Conservation (phyloP, 2,113 vertebrate species). For the Onychorhynchus coronatus region DNA sequence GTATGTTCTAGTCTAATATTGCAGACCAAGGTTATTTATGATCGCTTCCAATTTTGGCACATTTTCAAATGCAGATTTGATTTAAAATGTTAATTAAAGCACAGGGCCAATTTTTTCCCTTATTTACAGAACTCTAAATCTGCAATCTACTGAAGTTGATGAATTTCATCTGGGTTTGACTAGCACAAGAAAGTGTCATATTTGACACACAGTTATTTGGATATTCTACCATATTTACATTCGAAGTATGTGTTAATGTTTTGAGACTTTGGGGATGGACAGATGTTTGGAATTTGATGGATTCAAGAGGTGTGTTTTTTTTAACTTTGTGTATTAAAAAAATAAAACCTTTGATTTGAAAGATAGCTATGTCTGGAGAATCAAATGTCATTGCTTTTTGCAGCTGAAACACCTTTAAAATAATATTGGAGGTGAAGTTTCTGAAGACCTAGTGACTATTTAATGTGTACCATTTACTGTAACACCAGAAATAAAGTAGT, state of each 20-base stretch:
- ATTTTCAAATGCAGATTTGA: constrained; percentile 61
- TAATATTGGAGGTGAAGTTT: not conserved
- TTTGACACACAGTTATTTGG: constrained; percentile 44
- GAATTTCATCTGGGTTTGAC: constrained; percentile 59
- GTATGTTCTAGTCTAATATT: constrained; percentile 38
- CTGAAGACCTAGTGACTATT: not conserved
- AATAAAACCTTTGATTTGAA: constrained; percentile 20
- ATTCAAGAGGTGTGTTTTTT: not conserved
- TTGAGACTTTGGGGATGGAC: constrained; percentile 18
- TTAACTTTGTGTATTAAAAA: not conserved
- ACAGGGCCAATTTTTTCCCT: constrained; percentile 31
- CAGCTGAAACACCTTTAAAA: constrained; percentile 18
- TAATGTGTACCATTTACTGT: not conserved
- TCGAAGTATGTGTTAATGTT: constrained; percentile 25
- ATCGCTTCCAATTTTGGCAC: constrained; percentile 43
- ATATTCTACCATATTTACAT: constrained; percentile 27
- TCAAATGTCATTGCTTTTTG: not conserved
- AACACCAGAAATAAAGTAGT: not conserved
- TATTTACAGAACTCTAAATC: constrained; percentile 60
- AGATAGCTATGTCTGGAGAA: not conserved
- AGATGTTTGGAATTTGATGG: constrained; percentile 28
- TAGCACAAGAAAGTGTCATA: constrained; percentile 26
- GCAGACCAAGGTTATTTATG: constrained; percentile 58
- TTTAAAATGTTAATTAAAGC: constrained; percentile 70
- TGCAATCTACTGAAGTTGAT: constrained; percentile 36